Evolutionary conservation across 2,888 invertebrate genomes (phyloP).

Genomic region (Lochmaea capreae): DNA sequence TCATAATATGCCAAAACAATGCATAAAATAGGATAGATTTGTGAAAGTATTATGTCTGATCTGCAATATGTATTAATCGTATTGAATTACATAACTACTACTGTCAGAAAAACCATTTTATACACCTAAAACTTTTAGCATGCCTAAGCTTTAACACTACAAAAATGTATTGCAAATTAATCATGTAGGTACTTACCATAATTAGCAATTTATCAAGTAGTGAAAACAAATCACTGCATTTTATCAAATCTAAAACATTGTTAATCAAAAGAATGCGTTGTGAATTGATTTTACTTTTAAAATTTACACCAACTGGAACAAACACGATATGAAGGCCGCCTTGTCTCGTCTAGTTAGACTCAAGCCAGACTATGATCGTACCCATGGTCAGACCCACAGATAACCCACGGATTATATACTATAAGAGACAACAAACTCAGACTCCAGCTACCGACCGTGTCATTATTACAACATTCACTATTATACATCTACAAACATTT

Average conservation of each 20-base stretch:
- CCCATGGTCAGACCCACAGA: no score
- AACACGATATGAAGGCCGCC: background rate
- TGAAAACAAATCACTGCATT: background rate
- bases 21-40: no score
- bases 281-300: background rate
- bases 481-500: no score
- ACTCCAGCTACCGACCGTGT: no score
- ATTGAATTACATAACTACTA: no score
- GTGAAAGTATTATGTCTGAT: no score
- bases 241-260: background rate
- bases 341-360: background rate
- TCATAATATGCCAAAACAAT: no score
- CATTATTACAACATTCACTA: no score
- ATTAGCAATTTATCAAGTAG: background rate
- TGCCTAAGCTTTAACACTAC: background rate
- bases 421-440: no score
- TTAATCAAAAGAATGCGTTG: background rate
- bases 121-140: background rate
- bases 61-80: no score
- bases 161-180: background rate
- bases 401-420: no score
- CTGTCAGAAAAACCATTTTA: background rate
- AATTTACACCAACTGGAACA: background rate
- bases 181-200: background rate
- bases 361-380: background rate